Evolutionary conservation across 2,797 vertebrate genomes (phyloP).

Genomic region (Esox lucius): DNA sequence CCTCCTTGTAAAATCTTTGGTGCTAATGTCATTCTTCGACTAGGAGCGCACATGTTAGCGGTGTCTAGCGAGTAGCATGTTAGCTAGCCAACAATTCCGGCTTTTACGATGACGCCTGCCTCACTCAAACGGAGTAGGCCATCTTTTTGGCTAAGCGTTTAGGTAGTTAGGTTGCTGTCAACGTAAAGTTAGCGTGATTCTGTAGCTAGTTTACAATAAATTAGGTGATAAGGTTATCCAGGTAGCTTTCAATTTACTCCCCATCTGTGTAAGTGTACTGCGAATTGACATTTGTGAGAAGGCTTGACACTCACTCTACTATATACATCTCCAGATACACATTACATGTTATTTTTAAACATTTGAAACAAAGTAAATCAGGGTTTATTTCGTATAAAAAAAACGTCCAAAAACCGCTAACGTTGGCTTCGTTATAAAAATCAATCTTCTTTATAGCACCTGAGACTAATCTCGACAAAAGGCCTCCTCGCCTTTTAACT

Average conservation of each 20-base stretch:
- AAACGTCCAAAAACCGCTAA: not conserved
- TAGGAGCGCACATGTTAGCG: conserved; percentile 1
- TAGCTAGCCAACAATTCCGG: not conserved
- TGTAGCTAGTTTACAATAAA: not conserved
- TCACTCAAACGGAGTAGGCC: not conserved
- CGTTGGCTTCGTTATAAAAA: not conserved
- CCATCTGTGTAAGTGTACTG: not conserved
- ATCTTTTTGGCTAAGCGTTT: not conserved
- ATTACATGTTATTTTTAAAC: not conserved
- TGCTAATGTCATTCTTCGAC: conserved; percentile 4
- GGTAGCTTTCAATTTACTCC: not conserved
- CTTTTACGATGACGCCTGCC: not conserved
- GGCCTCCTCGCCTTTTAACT: conserved; percentile 56
- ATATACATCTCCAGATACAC: not conserved
- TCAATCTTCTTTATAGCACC: not conserved
- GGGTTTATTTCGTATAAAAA: not conserved
- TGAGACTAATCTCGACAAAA: not conserved
- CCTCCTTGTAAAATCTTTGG: too few species aligned
- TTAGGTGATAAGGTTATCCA: not conserved
- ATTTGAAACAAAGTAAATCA: not conserved
- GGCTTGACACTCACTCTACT: not conserved
- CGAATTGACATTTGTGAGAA: not conserved
- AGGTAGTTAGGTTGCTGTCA: not conserved
- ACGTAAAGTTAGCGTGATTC: not conserved
- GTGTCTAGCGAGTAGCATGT: not conserved